A percentile compares a stretch with the other conserved stretches of the same genome.
These are phyloP conservation scores for Circaetus cinerascens DNA, from an alignment of 2,113 vertebrate genomes.

Conservation along the genomic window DNA sequence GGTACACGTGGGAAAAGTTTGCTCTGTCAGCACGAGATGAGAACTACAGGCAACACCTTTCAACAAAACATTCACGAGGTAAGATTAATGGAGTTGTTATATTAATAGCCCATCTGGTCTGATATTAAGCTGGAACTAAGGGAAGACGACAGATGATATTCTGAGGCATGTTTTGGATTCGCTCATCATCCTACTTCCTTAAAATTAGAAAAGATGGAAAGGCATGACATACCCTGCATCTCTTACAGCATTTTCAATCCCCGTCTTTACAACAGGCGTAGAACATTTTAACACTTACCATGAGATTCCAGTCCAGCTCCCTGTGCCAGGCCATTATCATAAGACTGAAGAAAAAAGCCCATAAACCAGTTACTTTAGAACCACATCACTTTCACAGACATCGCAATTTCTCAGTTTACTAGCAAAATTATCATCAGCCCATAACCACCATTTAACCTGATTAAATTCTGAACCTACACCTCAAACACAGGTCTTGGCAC, in stretches of 20 bases:
- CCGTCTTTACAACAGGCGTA: neutral
- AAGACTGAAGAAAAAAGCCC: slow-evolving; percentile 81
- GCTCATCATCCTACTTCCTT: neutral
- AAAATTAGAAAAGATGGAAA: neutral
- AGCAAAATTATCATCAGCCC: neutral
- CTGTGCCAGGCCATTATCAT: slow-evolving; percentile 93
- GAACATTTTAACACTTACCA: slow-evolving; percentile 79
- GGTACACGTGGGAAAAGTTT: neutral
- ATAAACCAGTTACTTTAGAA: neutral
- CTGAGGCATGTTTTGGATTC: neutral
- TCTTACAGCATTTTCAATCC: neutral
- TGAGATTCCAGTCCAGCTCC: slow-evolving; percentile 96
- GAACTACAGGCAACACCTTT: neutral
- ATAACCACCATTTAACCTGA: neutral
- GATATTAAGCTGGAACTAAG: neutral
- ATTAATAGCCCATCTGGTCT: neutral
- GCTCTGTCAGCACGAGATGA: neutral
- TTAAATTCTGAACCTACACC: neutral
- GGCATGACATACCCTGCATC: neutral
- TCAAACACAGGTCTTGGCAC: neutral
- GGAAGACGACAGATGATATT: neutral
- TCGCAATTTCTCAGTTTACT: neutral
- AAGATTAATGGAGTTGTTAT: neutral
- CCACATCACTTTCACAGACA: neutral
- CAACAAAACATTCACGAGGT: neutral